Base-by-base conservation (phyloP, 2,797 vertebrate genomes). In the Sitta carolinensis region DNA sequence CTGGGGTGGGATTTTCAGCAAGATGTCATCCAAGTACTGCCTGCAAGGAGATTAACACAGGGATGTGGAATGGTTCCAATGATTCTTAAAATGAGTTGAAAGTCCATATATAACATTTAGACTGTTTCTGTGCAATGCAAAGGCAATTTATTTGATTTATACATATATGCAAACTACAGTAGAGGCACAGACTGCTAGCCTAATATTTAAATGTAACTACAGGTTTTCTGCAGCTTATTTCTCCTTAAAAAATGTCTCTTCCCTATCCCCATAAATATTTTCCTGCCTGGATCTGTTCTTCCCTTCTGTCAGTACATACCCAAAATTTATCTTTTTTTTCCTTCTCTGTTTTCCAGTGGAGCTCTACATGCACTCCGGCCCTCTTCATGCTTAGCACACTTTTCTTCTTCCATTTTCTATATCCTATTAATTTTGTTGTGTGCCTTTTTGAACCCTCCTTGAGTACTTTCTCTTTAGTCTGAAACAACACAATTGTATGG, bases 61-160 rank as follows among this genome's bases (percentile, higher is more conserved):
- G 32, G 40, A 38, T 69, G 25, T 48, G 52, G 73, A 78, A 80
- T 16, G 57, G 23, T 72, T 16, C 15, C 21, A 45, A 29, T 64
- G 74, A 69, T 86, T 73, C 50, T 91, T 84, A 66, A 85, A 81
- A 52, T 84, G 18, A 59, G 27, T 48, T 73, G 61, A 55, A 89
- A 69, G 34, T 62, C 78, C 26, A 38, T 83, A 42, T 59, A 50
- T 76, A 87, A 69, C 18, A 67, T 66, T 84, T 73, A 34, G 55
- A 63, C n/a, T 86, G 8, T 55, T 84, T 76, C 86, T 45, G 58
- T 73, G 36, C 21, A 19, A 54, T 38, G 26, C 48, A 81, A 81
- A 84, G 7, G 34, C 77, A 90, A 73, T 89, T 88, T 82, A 29
- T 90, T 92, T 85, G 54, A 72, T 90, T 93, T 80, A 78, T 59